A percentile compares a stretch with the other conserved stretches of the same genome.
Evolutionary conservation across 2,888 invertebrate species (phyloP).

Genomic region (Fragum fragum): DNA sequence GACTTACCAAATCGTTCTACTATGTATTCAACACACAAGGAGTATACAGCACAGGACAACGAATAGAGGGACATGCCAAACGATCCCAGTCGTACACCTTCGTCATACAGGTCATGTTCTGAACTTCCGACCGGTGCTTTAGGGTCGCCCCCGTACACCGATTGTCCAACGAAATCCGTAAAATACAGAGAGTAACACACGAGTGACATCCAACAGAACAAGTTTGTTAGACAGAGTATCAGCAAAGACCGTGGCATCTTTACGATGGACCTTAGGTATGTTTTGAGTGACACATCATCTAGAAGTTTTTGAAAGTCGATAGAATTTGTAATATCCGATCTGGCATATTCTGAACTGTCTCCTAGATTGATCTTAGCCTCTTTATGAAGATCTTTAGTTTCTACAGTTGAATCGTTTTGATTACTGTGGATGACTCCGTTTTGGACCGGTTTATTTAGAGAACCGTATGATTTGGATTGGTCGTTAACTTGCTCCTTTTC

Average conservation of each 20-base stretch:
- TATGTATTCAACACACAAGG: slow-evolving; percentile 94
- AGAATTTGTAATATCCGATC: neutral
- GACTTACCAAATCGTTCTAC: slow-evolving; percentile 90
- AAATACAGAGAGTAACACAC: slow-evolving; percentile 98
- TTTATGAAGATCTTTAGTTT: slow-evolving; percentile 12
- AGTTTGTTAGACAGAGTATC: slow-evolving; percentile 96
- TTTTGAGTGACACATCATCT: slow-evolving; percentile 88
- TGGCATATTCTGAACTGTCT: neutral
- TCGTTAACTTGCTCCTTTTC: slow-evolving; percentile 35
- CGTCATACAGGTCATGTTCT: slow-evolving; percentile 90
- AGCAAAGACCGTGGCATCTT: slow-evolving; percentile 95
- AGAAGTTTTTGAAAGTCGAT: slow-evolving; percentile 41
- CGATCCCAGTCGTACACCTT: slow-evolving; percentile 97
- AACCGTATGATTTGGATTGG: neutral
- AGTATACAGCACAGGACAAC: slow-evolving; percentile 97
- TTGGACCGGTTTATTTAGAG: neutral
- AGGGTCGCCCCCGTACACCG: slow-evolving; percentile 95
- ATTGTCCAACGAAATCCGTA: slow-evolving; percentile 96
- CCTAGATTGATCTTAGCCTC: slow-evolving; percentile 17
- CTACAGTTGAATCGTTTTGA: neutral
- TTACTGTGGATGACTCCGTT: neutral
- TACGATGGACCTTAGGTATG: slow-evolving; percentile 96
- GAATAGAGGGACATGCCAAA: slow-evolving; percentile 97
- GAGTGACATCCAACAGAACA: slow-evolving; percentile 99
- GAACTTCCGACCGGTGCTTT: slow-evolving; percentile 87